phyloP scores from a whole-genome alignment of 2,797 vertebrate species.

The Podarcis lilfordi region DNA sequence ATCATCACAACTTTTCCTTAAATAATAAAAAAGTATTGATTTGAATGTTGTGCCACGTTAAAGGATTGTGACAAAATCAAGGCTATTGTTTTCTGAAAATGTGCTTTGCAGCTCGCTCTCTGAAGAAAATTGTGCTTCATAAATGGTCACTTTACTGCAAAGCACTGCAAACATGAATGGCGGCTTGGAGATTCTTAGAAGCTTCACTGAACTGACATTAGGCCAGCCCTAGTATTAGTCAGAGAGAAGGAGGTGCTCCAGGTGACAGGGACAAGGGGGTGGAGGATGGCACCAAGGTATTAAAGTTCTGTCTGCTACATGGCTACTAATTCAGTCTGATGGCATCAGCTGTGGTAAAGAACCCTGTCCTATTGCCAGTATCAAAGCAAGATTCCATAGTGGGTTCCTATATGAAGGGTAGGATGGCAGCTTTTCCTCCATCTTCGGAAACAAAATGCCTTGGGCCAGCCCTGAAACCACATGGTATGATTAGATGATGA shows the following conservation, averaged over 20 bases:
- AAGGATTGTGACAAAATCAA: neutral
- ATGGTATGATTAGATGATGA: neutral
- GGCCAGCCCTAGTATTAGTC: too few species aligned
- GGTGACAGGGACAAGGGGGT: too few species aligned
- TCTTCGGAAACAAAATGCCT: too few species aligned
- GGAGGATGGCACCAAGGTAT: too few species aligned
- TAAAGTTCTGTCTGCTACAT: too few species aligned
- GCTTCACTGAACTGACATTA: neutral
- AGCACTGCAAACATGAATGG: neutral
- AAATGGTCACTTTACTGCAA: neutral
- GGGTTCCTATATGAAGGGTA: neutral
- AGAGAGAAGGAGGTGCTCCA: too few species aligned
- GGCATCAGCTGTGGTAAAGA: too few species aligned
- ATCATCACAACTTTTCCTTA: neutral
- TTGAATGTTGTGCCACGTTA: neutral
- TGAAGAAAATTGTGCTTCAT: neutral
- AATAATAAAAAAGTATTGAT: neutral
- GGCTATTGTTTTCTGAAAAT: neutral
- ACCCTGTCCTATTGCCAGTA: neutral
- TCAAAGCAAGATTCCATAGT: neutral
- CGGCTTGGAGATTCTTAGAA: neutral
- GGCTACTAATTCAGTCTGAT: too few species aligned
- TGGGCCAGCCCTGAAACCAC: neutral
- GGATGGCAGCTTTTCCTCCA: too few species aligned
- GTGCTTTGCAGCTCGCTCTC: rapidly evolving